Evolutionary conservation across 2,113 vertebrate species (phyloP), one percentile per base, ranked within the genome.

Genomic region (Pseudorasbora parva): DNA sequence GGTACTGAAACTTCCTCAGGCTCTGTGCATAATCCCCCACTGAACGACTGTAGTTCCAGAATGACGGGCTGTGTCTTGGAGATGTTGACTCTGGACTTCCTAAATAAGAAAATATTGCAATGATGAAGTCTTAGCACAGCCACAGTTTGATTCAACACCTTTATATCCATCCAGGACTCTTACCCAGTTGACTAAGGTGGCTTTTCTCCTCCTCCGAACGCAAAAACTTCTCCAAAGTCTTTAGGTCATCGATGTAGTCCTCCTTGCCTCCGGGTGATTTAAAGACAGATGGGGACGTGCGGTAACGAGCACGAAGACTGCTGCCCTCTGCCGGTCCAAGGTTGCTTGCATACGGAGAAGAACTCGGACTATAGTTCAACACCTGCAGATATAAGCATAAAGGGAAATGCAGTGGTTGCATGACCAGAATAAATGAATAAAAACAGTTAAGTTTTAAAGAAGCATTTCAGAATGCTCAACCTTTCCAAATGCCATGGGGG

Each of bases 1-100:
- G 98, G 81, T 99, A 99, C 84, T 97, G 95, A 90, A 97, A 99
- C 51, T 99, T 99, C 87, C 97, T 94, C 84, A 99, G 92, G 57
- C 95, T 96, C 88, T 99, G 97, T 0, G 96, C 94, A 0, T 95
- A 96, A 89, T 99, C 98, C 0, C 95, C 96, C 88, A 97, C 87
- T 0, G 96, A 96, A 0, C 97, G 96, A 88, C 94, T 96, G 84
- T 97, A 98, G 89, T 96, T 99, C 98, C 98, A 99, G 27, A 99
- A 98, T 0, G 96, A 97, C 2, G 97, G 97, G 82, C 97, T 98
- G 92, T 93, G 94, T 37, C 92, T 95, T 1, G 96, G 96, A 10
- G 97, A 97, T 10, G 93, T 91, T 4, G 96, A 94, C 82, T 98
- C 97, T 2, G 97, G 95, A 88, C 96, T 97, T 21, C 97, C 98